Evolutionary conservation across 92 coral and sea anemone species (phyloP), one percentile per base, ranked within the genome.

Genomic region (Metridium senile): DNA sequence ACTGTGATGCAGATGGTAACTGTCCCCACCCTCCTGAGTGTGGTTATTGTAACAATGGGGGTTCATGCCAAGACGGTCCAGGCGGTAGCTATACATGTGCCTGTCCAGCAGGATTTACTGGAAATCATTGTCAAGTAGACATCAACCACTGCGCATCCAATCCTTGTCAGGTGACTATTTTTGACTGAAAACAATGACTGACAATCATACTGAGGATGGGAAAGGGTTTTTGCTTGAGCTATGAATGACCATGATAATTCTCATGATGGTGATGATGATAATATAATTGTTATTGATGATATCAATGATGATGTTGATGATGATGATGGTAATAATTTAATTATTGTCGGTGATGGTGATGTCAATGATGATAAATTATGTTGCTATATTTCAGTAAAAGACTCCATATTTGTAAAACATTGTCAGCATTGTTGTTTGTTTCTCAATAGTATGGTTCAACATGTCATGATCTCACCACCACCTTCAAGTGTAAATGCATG

Each of bases 101-200:
- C 66, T 87, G 91, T 43, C 70, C 30, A 19, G 13, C 34, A 11
- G 91, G 91, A 26, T 87, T 19, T 46, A 83, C 84, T n/a, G 91
- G 88, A 18, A 30, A 30, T 30, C 76, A 80, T 28, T 87, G 91
- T 54, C 70, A 83, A 66, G 70, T 58, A 2, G 53, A 87, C 62
- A 78, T 87, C 21, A 45, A 87, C 74, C 77, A 87, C 9, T 87
- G 91, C 68, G 72, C 52, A 58, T 72, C 46, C 9, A 61, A 70
- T 33, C 73, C 73, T 6, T 87, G 91, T 32, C 29, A 51, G 85
- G 87, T 82, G 26, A 67, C 45, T n/a, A n/a, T n/a, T n/a, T n/a
- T n/a, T n/a, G n/a, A n/a, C n/a, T 26, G 11, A 31, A 27, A 16
- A 32, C 46, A 27, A 33, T 63, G 19, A 11, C 31, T 63, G 32